Percentiles rank a stretch among this genome's conserved stretches.
phyloP scores from a whole-genome alignment of 2,797 vertebrate species.

The Podarcis siculus region DNA sequence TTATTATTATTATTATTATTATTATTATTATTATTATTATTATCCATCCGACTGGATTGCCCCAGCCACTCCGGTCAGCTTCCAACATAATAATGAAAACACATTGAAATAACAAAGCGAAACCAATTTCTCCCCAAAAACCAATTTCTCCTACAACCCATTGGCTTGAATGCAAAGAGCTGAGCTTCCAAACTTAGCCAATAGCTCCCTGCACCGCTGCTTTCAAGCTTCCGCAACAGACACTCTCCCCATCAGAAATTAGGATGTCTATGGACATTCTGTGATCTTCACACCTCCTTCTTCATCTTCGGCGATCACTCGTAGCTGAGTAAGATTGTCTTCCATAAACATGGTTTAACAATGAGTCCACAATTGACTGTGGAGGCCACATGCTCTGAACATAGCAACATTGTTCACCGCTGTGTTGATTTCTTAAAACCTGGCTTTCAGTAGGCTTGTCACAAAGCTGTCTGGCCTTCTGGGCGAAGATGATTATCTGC shows the following conservation, averaged over 20 bases:
- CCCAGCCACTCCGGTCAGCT: too few relatives aligned
- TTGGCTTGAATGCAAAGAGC: not conserved
- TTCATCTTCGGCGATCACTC: too few relatives aligned
- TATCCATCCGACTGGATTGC: too few relatives aligned
- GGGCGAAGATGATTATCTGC: constrained; percentile 39
- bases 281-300: not conserved
- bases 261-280: not conserved
- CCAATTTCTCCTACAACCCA: not conserved
- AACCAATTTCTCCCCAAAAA: too few relatives aligned
- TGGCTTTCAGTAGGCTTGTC: not conserved
- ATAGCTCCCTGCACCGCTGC: not conserved
- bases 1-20: too few relatives aligned
- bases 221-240: not conserved
- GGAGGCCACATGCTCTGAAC: not conserved
- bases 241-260: not conserved
- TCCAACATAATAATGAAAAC: too few relatives aligned
- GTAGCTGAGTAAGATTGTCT: too few relatives aligned
- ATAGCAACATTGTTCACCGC: not conserved
- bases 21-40: too few relatives aligned
- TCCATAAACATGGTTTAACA: too few relatives aligned
- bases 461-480: not conserved
- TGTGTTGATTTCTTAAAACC: constrained; percentile 16
- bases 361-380: too few relatives aligned
- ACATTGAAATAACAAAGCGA: too few relatives aligned
- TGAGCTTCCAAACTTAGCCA: not conserved